Evolutionary conservation across 2,797 vertebrate species (phyloP), one percentile per base, ranked within the genome.

Genomic region (Acomys russatus): DNA sequence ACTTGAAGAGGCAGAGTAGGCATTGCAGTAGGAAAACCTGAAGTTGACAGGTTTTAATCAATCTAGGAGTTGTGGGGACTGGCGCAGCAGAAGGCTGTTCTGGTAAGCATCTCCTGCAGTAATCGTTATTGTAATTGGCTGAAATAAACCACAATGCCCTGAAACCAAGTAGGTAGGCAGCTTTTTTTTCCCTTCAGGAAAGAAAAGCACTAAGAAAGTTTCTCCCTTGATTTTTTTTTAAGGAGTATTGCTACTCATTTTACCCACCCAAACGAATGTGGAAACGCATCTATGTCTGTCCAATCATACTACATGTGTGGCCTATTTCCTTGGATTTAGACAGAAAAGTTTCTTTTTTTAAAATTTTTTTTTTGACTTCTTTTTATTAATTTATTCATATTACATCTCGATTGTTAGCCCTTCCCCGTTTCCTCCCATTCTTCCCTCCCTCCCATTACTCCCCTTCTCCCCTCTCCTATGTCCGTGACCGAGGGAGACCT

Each of bases 41-140:
- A 97, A 96, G 49, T 66, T 84, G 84, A 97, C 14, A 49, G 78
- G 61, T 94, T 98, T 98, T 97, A 97, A 97, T 98, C 90, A 94
- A 85, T 68, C 54, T 79, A 96, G 88, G 76, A 93, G 84, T 73
- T 49, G 56, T 96, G 88, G n/a, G 56, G 74, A 96, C 44, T 71
- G 92, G 91, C 85, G 11, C 38, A 93, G 90, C 17, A 96, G 92
- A 96, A 97, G 88, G 66, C 66, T 74, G 33, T 28, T 95, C 35
- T 96, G 88, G 92, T 96, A 96, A 97, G 64, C 80, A 86, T 95
- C 80, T 97, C 77, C 95, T 94, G 84, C 33, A 97, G 94, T 97
- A 98, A 98, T 92, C 98, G 94, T 97, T 97, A 97, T 96, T 98
- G 98, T 98, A 98, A 98, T 97, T 98, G 97, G 82, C 88, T 98